Evolutionary conservation across 1,140 invertebrate species (phyloP), one percentile per base, ranked within the genome.

Genomic region (Lutraria rhynchaena): DNA sequence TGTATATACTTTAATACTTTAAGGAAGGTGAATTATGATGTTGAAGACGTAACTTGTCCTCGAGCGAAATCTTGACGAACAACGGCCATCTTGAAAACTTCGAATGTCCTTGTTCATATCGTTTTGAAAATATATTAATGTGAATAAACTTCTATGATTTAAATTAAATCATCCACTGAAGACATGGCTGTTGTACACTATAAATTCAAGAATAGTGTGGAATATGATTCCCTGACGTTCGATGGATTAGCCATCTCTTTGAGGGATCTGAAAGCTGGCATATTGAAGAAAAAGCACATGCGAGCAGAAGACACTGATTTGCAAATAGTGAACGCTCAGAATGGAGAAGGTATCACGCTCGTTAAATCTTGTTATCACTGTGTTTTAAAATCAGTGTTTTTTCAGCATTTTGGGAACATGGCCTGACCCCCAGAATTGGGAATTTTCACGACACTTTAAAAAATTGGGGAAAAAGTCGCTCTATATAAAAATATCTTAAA

Each of bases 281-380:
- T 99, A 85, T 95, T 98, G 81, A 96, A 98, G 89, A 98, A 99
- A 91, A 99, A 99, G 91, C 95, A 96, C 78, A 95, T 99, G 85
- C 98, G 83, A 93, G 96, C 96, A 78, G 96, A 96, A 1, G 97
- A 98, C 92, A 99, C 98, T 93, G 98, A 99, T 94, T 93, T 99
- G 35, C 96, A 98, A 93, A 96, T 99, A 71, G 98, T 97, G 22
- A 99, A 99, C 95, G 97, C 98, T 37, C 98, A 99, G 93, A 99
- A 97, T 63, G 98, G 99, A 94, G 96, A 98, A 96, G 96, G 97
- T 98, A 94, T 0, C n/a, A n/a, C n/a, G n/a, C n/a, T n/a, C n/a
- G n/a, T n/a, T n/a, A n/a, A n/a, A n/a, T n/a, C n/a, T n/a, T n/a
- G n/a, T n/a, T n/a, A n/a, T n/a, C n/a, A n/a, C n/a, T n/a, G n/a